Conservation (phyloP, 2,888 invertebrate genomes). For the Physocephala rufipes region DNA sequence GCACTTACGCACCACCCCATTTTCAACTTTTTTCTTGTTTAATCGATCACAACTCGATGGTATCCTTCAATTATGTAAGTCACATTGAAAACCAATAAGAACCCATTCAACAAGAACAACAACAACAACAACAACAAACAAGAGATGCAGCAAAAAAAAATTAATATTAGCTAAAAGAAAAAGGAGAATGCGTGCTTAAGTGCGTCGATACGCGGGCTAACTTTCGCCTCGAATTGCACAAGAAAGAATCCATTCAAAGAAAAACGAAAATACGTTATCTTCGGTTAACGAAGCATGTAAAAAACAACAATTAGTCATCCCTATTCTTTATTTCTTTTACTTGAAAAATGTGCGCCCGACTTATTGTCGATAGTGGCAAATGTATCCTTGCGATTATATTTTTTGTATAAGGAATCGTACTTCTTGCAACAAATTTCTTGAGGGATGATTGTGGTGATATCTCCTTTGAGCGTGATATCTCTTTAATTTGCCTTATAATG, state of each 20-base stretch:
- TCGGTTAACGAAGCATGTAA: too few species aligned
- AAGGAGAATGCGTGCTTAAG: slow-evolving; percentile 61
- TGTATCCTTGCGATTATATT: too few species aligned
- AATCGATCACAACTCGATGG: too few species aligned
- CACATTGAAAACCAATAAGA: slow-evolving; percentile 17
- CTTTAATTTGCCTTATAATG: too few species aligned
- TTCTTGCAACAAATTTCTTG: background rate
- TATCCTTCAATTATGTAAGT: slow-evolving; percentile 16
- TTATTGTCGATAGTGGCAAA: too few species aligned
- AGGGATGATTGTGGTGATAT: background rate
- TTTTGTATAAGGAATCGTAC: too few species aligned
- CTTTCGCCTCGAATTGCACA: slow-evolving; percentile 30
- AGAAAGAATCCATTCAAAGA: background rate
- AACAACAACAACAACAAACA: slow-evolving; percentile 5
- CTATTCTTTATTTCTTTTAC: too few species aligned
- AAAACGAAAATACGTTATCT: background rate
- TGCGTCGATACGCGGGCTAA: slow-evolving; percentile 49
- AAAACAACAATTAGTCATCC: too few species aligned
- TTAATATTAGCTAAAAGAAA: background rate
- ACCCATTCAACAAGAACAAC: background rate
- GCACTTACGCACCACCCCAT: too few species aligned
- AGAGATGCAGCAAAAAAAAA: slow-evolving; percentile 1
- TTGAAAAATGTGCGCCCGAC: too few species aligned
- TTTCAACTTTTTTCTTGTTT: too few species aligned
- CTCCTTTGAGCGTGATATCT: too few species aligned